Percentiles rank a stretch among this genome's conserved stretches.
These are phyloP conservation scores for Dicaeum eximium DNA, from an alignment of 2,113 vertebrate species.

Conservation along the genomic window DNA sequence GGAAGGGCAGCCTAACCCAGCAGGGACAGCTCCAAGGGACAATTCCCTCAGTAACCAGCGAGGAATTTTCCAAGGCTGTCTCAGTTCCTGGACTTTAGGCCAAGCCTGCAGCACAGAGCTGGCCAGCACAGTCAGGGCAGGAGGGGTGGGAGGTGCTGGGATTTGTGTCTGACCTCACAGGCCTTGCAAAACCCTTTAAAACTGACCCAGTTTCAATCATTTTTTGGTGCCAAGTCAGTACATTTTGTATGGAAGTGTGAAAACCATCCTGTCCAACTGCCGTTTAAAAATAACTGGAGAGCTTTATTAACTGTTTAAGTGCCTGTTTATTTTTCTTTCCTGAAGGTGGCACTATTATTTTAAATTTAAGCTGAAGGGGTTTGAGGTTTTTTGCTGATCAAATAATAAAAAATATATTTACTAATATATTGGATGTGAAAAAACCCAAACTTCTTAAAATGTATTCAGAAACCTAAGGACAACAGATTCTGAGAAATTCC, in stretches of 20 bases:
- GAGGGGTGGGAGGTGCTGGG: not conserved
- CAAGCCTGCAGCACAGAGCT: not conserved
- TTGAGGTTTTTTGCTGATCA: not conserved
- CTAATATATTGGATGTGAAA: not conserved
- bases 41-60: not conserved
- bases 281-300: not conserved
- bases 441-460: not conserved
- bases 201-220: not conserved
- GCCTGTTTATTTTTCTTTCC: not conserved
- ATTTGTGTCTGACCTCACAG: not conserved
- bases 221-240: not conserved
- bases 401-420: not conserved
- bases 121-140: not conserved
- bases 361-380: not conserved
- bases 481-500: not conserved
- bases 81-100: not conserved
- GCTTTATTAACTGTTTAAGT: not conserved
- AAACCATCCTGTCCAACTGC: not conserved
- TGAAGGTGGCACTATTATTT: conserved; percentile 60
- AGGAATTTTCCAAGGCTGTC: not conserved
- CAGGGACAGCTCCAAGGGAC: not conserved
- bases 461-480: not conserved
- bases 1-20: not conserved
- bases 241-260: not conserved
- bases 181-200: not conserved